Evolutionary conservation across 2,113 vertebrate genomes (phyloP).

Genomic region (Pseudopipra pipra): DNA sequence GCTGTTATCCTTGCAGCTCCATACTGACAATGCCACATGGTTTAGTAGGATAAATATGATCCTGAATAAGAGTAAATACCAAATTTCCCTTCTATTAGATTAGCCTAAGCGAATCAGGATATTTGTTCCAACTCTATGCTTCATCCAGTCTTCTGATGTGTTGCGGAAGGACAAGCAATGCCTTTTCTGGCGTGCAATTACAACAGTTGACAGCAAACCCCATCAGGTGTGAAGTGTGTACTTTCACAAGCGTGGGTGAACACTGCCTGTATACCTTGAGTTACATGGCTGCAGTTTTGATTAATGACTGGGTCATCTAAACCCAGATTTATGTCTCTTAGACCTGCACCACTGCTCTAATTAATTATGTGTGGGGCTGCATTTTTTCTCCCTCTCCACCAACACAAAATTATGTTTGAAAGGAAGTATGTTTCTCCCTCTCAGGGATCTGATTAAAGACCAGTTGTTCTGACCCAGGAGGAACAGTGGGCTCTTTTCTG

Average conservation of each 20-base stretch:
- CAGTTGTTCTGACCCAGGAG: not conserved
- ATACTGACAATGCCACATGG: not conserved
- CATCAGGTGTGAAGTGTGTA: rapidly evolving
- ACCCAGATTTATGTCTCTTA: not conserved
- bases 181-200: not conserved
- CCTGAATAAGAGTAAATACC: not conserved
- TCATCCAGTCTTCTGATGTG: not conserved
- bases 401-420: not conserved
- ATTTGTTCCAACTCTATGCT: not conserved
- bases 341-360: not conserved
- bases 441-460: not conserved
- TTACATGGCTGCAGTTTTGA: not conserved
- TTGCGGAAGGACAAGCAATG: not conserved
- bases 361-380: rapidly evolving
- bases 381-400: not conserved
- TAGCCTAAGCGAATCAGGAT: not conserved
- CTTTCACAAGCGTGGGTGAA: not conserved
- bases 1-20: rapidly evolving
- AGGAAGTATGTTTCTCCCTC: not conserved
- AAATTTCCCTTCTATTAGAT: not conserved
- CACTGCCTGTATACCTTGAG: not conserved
- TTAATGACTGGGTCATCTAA: not conserved
- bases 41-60: not conserved
- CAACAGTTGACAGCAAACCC: not conserved
- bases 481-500: not conserved